phyloP scores from a whole-genome alignment of 2,113 vertebrate species.

The Machaerirhynchus nigripectus region DNA sequence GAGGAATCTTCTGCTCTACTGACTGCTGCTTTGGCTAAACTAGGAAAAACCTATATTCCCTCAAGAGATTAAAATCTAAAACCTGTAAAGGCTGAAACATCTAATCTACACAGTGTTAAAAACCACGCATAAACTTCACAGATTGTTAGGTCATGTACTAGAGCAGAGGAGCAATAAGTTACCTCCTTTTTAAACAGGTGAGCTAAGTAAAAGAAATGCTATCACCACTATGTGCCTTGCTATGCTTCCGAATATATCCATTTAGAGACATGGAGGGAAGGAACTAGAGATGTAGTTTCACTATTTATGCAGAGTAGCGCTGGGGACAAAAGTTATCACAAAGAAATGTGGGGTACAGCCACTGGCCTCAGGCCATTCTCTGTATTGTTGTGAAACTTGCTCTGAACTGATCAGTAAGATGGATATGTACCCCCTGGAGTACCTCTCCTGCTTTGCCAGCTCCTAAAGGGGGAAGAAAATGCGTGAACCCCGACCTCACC shows the following conservation, averaged over 20 bases:
- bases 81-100: not conserved
- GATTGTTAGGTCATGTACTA: not conserved
- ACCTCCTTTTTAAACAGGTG: not conserved
- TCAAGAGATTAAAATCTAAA: not conserved
- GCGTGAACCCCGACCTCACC: not conserved
- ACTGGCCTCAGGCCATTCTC: not conserved
- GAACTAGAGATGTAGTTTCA: not conserved
- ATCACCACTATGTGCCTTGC: not conserved
- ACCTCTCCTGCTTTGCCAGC: not conserved
- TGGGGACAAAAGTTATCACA: not conserved
- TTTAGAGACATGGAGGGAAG: not conserved
- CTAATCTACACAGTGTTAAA: not conserved
- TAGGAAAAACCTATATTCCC: not conserved
- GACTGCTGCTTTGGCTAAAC: not conserved
- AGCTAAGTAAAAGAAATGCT: not conserved
- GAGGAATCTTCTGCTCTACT: not conserved
- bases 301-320: not conserved
- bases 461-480: not conserved
- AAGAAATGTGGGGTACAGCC: not conserved
- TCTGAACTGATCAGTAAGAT: not conserved
- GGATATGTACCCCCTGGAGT: fast-evolving
- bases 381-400: fast-evolving
- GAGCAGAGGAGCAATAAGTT: not conserved
- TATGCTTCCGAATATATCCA: not conserved
- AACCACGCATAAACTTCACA: not conserved